These are phyloP conservation scores for Coleophora flavipennella DNA, from an alignment of 2,888 invertebrate genomes.

Conservation along the genomic window DNA sequence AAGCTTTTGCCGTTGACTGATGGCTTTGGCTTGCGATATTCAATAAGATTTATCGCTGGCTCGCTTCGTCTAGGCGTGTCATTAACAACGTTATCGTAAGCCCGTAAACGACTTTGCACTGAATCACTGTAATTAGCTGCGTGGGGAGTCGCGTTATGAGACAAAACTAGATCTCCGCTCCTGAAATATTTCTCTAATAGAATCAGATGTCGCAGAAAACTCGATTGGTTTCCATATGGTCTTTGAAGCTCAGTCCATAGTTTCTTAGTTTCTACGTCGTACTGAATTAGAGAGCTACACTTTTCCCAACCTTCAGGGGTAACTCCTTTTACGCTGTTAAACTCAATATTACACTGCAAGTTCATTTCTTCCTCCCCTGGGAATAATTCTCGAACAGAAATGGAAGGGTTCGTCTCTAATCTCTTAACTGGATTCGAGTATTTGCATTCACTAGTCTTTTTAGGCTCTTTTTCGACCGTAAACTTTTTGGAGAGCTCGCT, in stretches of 20 bases:
- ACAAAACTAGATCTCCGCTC: slow-evolving; percentile 82
- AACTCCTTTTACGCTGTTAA: slow-evolving; percentile 77
- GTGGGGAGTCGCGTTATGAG: slow-evolving; percentile 80
- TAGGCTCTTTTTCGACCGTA: slow-evolving; percentile 48
- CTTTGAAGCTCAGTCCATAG: slow-evolving; percentile 88
- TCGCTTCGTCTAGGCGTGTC: slow-evolving; percentile 43
- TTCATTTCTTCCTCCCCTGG: slow-evolving; percentile 89
- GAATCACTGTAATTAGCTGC: slow-evolving; percentile 86
- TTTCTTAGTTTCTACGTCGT: slow-evolving; percentile 84
- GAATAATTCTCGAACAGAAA: slow-evolving; percentile 85
- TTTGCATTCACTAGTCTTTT: slow-evolving; percentile 50
- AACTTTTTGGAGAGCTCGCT: slow-evolving; percentile 61
- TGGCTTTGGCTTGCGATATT: slow-evolving; percentile 55
- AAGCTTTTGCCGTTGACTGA: slow-evolving; percentile 58
- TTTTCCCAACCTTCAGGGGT: slow-evolving; percentile 91
- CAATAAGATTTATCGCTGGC: slow-evolving; percentile 49
- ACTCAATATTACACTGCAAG: slow-evolving; percentile 82
- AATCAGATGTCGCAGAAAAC: slow-evolving; percentile 85
- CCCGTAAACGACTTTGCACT: slow-evolving; percentile 82
- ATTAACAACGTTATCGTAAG: slow-evolving; percentile 77
- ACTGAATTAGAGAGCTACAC: slow-evolving; percentile 83
- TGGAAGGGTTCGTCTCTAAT: slow-evolving; percentile 84
- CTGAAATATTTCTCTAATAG: slow-evolving; percentile 88
- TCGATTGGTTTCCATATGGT: slow-evolving; percentile 90
- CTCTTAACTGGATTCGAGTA: slow-evolving; percentile 76